Conservation (phyloP, 2,888 invertebrate species). For the Drosophila ustulata region DNA sequence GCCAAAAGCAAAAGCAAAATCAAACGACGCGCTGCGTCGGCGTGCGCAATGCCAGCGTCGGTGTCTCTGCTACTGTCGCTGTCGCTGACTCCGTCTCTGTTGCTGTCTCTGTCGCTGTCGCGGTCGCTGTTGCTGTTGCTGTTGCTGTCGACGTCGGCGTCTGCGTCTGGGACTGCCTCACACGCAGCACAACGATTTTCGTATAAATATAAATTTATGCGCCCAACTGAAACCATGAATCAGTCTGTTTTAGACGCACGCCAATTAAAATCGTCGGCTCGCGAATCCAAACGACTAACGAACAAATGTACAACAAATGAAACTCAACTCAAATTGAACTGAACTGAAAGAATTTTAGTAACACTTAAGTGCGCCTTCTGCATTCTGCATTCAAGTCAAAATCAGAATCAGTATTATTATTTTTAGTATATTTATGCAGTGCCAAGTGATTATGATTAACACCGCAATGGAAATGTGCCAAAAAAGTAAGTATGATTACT, state of each 20-base stretch:
- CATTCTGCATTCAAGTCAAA: background rate
- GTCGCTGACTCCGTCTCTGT: background rate
- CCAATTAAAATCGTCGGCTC: conserved; percentile 73
- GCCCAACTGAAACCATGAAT: conserved; percentile 64
- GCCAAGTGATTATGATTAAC: background rate
- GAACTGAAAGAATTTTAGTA: background rate
- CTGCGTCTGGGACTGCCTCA: conserved; percentile 62
- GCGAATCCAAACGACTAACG: conserved; percentile 30
- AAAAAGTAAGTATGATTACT: conserved; percentile 55
- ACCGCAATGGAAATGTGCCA: conserved; percentile 48
- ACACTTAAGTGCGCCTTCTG: conserved; percentile 7
- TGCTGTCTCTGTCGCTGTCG: background rate
- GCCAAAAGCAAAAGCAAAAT: conserved; percentile 4
- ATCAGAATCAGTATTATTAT: conserved; percentile 23
- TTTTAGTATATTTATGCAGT: background rate
- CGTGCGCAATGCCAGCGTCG: background rate
- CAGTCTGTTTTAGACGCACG: conserved; percentile 74
- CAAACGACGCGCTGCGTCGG: conserved; percentile 5
- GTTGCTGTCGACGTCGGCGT: conserved; percentile 13
- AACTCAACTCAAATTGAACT: background rate
- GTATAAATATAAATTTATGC: conserved; percentile 77
- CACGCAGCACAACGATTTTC: conserved; percentile 54
- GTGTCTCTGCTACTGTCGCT: conserved; percentile 5
- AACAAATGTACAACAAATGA: background rate
- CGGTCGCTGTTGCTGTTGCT: background rate